phyloP scores from a whole-genome alignment of 2,888 invertebrate species.

The Epistrophe eligans region DNA sequence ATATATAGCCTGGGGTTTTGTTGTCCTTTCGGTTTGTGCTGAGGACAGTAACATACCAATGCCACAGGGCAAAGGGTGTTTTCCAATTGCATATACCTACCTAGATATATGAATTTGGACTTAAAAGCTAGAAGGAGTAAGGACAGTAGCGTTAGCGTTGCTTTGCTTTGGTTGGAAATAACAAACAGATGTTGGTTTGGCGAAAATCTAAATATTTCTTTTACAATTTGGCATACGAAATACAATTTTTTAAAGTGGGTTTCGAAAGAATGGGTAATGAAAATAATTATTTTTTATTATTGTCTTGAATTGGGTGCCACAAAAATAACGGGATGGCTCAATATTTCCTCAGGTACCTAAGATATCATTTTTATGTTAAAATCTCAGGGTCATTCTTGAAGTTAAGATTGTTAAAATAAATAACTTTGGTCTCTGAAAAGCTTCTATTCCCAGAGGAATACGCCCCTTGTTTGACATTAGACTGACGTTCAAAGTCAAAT shows the following conservation, averaged over 20 bases:
- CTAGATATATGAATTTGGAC: not conserved
- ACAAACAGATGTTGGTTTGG: constrained; percentile 60
- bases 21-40: constrained; percentile 38
- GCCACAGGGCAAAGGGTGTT: constrained; percentile 39
- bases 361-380: too few relatives aligned
- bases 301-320: too few relatives aligned
- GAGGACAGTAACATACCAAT: constrained; percentile 43
- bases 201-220: constrained; percentile 50
- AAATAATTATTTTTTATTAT: not conserved
- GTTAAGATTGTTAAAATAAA: too few relatives aligned
- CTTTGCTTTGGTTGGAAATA: constrained; percentile 31
- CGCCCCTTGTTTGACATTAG: too few relatives aligned
- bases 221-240: constrained; percentile 27
- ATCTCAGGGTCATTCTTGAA: too few relatives aligned
- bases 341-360: too few relatives aligned
- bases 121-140: not conserved
- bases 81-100: constrained; percentile 9
- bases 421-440: too few relatives aligned
- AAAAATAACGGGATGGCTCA: too few relatives aligned
- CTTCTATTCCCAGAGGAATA: too few relatives aligned
- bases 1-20: constrained; percentile 27
- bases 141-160: not conserved
- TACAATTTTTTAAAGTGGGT: constrained; percentile 31
- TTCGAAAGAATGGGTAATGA: not conserved
- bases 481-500: too few relatives aligned